phyloP scores from a whole-genome alignment of 2,888 invertebrate genomes.

The Caenorhabditis uteleia region DNA sequence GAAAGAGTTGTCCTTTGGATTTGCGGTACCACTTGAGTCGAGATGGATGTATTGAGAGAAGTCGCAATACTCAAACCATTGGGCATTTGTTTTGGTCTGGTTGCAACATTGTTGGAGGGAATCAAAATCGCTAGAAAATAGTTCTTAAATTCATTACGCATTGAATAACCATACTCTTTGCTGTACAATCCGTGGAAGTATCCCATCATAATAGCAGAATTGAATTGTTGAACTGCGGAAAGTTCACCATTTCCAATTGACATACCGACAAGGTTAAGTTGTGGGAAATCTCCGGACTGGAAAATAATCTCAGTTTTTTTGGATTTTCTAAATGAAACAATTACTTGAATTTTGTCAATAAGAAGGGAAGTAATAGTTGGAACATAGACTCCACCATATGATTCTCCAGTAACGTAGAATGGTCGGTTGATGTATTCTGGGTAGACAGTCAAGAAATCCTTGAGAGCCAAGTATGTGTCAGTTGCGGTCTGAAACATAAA shows the following conservation, averaged over 20 bases:
- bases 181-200: constrained; percentile 56
- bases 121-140: constrained; percentile 45
- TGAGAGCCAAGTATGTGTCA: constrained; percentile 71
- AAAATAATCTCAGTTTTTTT: constrained; percentile 7
- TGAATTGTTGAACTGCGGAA: constrained; percentile 51
- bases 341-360: constrained; percentile 52
- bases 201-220: constrained; percentile 49
- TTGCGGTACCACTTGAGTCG: constrained; percentile 36
- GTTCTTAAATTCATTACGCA: background rate
- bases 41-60: constrained; percentile 49
- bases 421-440: constrained; percentile 71
- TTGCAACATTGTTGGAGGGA: constrained; percentile 48
- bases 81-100: constrained; percentile 29
- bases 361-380: constrained; percentile 52
- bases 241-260: constrained; percentile 62
- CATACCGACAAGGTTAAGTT: constrained; percentile 60
- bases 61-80: constrained; percentile 55
- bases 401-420: constrained; percentile 69
- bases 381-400: constrained; percentile 54
- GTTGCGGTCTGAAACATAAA: constrained; percentile 68
- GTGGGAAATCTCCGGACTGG: constrained; percentile 45
- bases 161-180: constrained; percentile 32
- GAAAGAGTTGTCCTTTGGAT: constrained; percentile 34
- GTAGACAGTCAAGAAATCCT: constrained; percentile 72
- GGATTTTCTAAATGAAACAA: background rate